phyloP scores from a whole-genome alignment of 2,113 vertebrate genomes.

The Scytalopus superciliaris region DNA sequence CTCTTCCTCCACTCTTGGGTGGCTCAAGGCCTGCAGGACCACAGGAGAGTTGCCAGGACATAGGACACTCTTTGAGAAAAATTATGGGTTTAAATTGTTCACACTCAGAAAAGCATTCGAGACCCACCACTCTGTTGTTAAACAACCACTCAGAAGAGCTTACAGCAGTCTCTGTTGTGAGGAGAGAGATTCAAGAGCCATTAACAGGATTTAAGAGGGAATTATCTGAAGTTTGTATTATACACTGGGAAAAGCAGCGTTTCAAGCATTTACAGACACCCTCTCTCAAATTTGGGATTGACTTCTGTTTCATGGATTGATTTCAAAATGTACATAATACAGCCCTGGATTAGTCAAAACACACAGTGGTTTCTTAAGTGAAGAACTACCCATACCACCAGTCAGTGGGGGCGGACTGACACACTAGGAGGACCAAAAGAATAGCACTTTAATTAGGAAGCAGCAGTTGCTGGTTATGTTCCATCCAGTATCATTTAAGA shows the following conservation, averaged over 20 bases:
- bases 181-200: not conserved
- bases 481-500: not conserved
- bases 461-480: not conserved
- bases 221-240: not conserved
- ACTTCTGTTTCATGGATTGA: not conserved
- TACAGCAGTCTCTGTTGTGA: not conserved
- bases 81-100: not conserved
- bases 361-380: not conserved
- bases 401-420: not conserved
- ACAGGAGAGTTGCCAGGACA: not conserved
- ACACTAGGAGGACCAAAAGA: not conserved
- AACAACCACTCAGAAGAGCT: not conserved
- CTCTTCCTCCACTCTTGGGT: not conserved
- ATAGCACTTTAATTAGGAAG: not conserved
- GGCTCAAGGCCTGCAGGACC: not conserved
- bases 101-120: not conserved
- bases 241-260: not conserved
- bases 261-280: not conserved
- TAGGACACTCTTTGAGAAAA: not conserved
- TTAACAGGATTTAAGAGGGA: not conserved
- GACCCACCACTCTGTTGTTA: not conserved
- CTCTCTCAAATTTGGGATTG: not conserved
- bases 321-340: not conserved
- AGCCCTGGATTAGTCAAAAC: not conserved
- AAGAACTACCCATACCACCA: not conserved